Evolutionary conservation across 2,888 invertebrate genomes (phyloP).

Genomic region (Eurytoma adleriae): DNA sequence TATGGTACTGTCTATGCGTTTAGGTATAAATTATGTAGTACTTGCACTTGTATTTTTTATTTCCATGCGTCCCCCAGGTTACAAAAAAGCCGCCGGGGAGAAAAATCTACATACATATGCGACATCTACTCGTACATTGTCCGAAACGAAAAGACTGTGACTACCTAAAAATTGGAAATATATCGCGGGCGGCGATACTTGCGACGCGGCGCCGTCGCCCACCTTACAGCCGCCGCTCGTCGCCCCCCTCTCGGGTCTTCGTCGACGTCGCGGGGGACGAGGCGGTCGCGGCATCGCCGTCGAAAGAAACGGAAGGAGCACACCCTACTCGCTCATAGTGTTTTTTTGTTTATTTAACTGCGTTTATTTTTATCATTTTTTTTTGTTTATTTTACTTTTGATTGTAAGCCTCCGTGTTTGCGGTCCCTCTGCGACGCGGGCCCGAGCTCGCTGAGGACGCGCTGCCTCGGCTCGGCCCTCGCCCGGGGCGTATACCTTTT

Average conservation of each 20-base stretch:
- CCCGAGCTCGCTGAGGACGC: too few species aligned
- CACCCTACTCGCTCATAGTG: conserved; percentile 36
- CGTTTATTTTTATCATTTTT: conserved; percentile 3
- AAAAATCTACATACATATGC: conserved; percentile 62
- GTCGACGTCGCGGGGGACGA: background rate
- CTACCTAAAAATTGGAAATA: conserved; percentile 67
- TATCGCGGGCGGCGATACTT: conserved; percentile 57
- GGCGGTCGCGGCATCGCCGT: conserved; percentile 35
- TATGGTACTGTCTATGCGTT: conserved; percentile 73
- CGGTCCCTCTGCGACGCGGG: too few species aligned
- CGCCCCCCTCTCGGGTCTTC: background rate
- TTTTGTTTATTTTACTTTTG: conserved; percentile 51
- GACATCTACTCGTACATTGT: conserved; percentile 64
- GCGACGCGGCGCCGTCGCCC: conserved; percentile 38
- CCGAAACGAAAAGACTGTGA: conserved; percentile 65
- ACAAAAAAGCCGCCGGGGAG: conserved; percentile 49
- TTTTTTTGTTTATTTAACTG: conserved; percentile 10
- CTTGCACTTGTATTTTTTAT: conserved; percentile 59
- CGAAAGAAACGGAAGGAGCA: conserved; percentile 53
- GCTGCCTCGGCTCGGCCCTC: too few species aligned
- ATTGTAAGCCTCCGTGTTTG: conserved; percentile 55
- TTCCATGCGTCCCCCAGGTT: conserved; percentile 55
- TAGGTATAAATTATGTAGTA: conserved; percentile 71
- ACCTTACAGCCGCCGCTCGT: background rate
- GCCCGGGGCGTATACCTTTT: too few species aligned